Percentiles rank a stretch among this genome's conserved stretches.
These are phyloP conservation scores for Odontothrips loti DNA, from an alignment of 2,888 invertebrate genomes.

Conservation along the genomic window DNA sequence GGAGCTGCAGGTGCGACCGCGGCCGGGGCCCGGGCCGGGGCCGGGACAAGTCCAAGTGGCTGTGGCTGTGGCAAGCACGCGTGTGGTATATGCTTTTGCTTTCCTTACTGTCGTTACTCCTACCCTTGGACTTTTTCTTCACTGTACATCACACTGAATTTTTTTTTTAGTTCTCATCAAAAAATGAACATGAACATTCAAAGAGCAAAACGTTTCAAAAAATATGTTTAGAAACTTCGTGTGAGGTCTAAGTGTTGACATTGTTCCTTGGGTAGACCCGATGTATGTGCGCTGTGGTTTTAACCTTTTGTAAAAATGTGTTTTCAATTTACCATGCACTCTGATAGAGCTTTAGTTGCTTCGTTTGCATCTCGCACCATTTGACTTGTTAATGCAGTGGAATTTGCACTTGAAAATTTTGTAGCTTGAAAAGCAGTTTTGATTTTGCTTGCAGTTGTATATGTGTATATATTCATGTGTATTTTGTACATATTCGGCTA, in stretches of 20 bases:
- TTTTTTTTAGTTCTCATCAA: background rate
- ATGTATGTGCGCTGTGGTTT: too few relatives aligned
- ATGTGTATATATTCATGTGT: background rate
- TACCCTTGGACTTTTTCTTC: background rate
- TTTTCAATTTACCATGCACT: too few relatives aligned
- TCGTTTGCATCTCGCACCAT: too few relatives aligned
- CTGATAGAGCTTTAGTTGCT: too few relatives aligned
- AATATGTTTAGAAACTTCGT: too few relatives aligned
- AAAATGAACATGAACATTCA: background rate
- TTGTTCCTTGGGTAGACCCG: too few relatives aligned
- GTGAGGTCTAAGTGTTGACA: too few relatives aligned
- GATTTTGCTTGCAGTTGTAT: background rate
- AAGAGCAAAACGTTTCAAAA: too few relatives aligned
- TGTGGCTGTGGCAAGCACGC: background rate
- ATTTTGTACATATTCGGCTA: background rate
- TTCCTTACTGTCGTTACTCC: background rate
- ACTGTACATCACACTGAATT: background rate
- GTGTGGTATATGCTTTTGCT: constrained; percentile 22
- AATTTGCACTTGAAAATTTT: background rate
- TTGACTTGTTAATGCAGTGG: background rate
- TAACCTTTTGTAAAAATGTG: too few relatives aligned
- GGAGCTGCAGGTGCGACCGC: constrained; percentile 49
- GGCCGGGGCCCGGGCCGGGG: constrained; percentile 27
- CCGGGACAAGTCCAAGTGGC: constrained; percentile 27
- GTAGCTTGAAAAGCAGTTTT: background rate